These are phyloP conservation scores for Colistium nudipinnis DNA, from an alignment of 2,113 vertebrate species.

Conservation along the genomic window DNA sequence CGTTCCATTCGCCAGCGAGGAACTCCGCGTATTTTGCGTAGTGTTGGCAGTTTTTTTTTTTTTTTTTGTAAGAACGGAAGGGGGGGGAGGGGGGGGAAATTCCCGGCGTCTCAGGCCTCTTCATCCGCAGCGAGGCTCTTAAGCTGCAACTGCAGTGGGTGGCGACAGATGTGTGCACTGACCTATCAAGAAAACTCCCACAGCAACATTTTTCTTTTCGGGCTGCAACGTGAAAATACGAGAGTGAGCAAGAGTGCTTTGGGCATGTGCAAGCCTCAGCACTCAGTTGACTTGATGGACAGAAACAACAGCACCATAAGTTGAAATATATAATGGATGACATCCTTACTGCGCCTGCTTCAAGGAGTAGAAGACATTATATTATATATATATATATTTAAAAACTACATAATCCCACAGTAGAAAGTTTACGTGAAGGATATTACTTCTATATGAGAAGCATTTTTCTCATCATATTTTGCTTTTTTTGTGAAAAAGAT, in stretches of 20 bases:
- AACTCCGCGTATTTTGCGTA: conserved; percentile 55
- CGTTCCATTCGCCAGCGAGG: conserved; percentile 43
- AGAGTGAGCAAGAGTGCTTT: conserved; percentile 66
- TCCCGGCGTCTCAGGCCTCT: conserved; percentile 46
- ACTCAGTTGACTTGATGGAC: conserved; percentile 72
- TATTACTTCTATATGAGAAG: conserved; percentile 20
- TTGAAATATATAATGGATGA: conserved; percentile 63
- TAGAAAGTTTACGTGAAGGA: no score
- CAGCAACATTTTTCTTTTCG: conserved; percentile 61
- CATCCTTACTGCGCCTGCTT: conserved; percentile 33
- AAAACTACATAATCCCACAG: conserved; percentile 23
- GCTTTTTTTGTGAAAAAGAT: no score
- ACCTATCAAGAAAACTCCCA: conserved; percentile 74
- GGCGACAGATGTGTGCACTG: conserved; percentile 78
- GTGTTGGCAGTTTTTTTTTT: conserved; percentile 40
- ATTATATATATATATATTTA: no score
- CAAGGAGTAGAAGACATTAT: conserved; percentile 49
- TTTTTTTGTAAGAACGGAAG: conserved; percentile 31
- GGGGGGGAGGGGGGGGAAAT: no score
- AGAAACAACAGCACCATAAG: conserved; percentile 63
- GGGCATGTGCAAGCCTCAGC: conserved; percentile 73
- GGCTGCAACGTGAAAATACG: conserved; percentile 60
- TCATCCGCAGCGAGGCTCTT: conserved; percentile 66
- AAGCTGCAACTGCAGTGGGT: conserved; percentile 63
- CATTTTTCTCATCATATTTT: conserved; percentile 7